These are phyloP conservation scores for Dendroctonus valens DNA, from an alignment of 1,140 invertebrate species.

Conservation along the genomic window DNA sequence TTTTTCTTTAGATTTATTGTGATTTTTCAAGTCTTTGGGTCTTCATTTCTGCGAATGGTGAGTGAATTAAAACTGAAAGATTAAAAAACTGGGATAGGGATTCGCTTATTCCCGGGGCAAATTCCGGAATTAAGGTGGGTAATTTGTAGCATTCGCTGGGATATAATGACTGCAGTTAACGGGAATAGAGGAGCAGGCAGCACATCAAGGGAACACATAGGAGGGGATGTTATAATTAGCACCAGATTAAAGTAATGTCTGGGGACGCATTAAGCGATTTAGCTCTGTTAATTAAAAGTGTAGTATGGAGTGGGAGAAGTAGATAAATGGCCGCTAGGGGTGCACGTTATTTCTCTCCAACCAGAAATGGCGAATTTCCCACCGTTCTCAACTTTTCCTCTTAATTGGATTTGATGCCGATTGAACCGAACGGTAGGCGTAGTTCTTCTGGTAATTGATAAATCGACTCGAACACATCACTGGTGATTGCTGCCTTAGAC, in stretches of 20 bases:
- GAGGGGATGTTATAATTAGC: conserved; percentile 50
- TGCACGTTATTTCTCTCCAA: conserved; percentile 32
- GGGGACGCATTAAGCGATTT: conserved; percentile 54
- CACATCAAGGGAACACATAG: conserved; percentile 20
- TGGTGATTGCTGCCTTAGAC: no score
- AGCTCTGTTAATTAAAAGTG: conserved; percentile 55
- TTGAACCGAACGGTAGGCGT: conserved; percentile 1
- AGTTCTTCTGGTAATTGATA: no score
- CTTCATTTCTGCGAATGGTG: no score
- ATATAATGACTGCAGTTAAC: conserved; percentile 30
- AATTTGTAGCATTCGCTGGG: conserved; percentile 16
- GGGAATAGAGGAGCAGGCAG: conserved; percentile 8
- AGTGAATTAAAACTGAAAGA: no score
- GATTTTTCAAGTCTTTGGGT: no score
- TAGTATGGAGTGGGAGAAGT: conserved; percentile 46
- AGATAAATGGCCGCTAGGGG: conserved; percentile 47
- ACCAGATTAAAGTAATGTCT: conserved; percentile 54
- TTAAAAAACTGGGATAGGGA: no score
- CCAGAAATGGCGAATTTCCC: conserved; percentile 27
- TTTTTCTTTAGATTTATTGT: no score
- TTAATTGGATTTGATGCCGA: conserved; percentile 31
- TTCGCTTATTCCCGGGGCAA: background rate
- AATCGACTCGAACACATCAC: no score
- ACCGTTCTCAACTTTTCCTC: conserved; percentile 29
- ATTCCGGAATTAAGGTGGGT: background rate